Percentiles rank a stretch among this genome's conserved stretches.
Evolutionary conservation across 30 jellyfish, hydroid and myxozoan species (phyloP).

Genomic region (Hydractinia echinata): DNA sequence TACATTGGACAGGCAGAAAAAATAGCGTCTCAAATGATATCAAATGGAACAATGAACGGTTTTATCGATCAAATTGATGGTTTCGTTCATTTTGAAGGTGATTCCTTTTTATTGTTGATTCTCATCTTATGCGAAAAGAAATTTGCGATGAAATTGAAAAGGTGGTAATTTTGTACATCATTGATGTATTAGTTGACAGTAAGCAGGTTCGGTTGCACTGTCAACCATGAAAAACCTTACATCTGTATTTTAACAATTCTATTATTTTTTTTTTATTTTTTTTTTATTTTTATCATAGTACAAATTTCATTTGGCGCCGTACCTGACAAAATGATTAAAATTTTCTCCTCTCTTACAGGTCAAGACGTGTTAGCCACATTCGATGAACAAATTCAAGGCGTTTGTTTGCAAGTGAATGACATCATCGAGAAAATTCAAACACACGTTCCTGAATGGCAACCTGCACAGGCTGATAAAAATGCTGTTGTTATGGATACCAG

Average conservation of each 20-base stretch:
- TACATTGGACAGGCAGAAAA: slow-evolving; percentile 56
- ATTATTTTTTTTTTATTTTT: background rate
- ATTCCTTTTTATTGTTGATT: background rate
- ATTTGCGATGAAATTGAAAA: too few relatives aligned
- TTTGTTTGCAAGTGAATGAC: slow-evolving; percentile 75
- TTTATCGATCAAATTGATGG: slow-evolving; percentile 84
- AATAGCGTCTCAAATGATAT: slow-evolving; percentile 72
- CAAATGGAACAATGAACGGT: slow-evolving; percentile 72
- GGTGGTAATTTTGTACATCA: too few relatives aligned
- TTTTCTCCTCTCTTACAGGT: slow-evolving; percentile 22
- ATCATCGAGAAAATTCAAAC: slow-evolving; percentile 61
- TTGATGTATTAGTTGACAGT: too few relatives aligned
- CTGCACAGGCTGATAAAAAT: slow-evolving; percentile 37
- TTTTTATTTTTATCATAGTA: too few relatives aligned
- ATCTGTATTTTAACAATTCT: background rate
- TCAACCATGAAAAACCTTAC: too few relatives aligned
- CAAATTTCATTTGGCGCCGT: background rate
- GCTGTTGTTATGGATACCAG: slow-evolving; percentile 32
- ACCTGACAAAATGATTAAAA: background rate
- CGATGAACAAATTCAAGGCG: slow-evolving; percentile 83
- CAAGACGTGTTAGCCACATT: slow-evolving; percentile 64
- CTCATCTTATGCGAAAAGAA: too few relatives aligned
- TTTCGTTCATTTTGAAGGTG: slow-evolving; percentile 78
- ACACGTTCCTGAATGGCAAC: slow-evolving; percentile 74
- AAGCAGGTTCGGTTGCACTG: too few relatives aligned